Evolutionary conservation across 2,888 invertebrate genomes (phyloP), one percentile per base, ranked within the genome.

Genomic region (Thalpophila matura): DNA sequence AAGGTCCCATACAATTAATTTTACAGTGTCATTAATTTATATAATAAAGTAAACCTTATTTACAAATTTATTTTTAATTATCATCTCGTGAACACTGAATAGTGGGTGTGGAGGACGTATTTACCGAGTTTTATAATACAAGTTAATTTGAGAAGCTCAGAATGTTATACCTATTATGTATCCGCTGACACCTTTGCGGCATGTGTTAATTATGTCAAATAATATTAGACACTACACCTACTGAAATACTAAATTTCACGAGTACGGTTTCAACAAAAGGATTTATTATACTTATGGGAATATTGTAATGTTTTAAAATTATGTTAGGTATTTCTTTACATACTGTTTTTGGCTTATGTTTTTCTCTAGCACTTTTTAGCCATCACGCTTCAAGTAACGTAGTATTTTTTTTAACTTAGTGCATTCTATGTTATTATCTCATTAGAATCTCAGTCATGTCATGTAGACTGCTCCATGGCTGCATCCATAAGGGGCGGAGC

Each of bases 401-500:
- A 29, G 4, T 31, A 14, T 5, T 20, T 6, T 37, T 45, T 49
- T 49, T 38, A 31, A 22, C 12, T 20, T 1, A 26, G 4, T 46
- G 9, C n/a, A 40, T 33, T 1, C 16, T 47, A 31, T 49, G 57
- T 35, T 27, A 31, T 14, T 35, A 18, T 14, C 14, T 42, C 58
- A 78, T 82, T 80, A 68, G 55, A 58, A 74, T 80, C 72, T 77
- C 69, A 76, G 80, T 81, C 84, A 83, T 79, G 77, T 79, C 72
- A 77, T 73, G 49, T 61, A 65, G 74, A 68, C 63, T 71, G 73
- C 69, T 79, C 80, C 75, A 75, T 66, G 73, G 80, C 80, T 57
- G 80, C 81, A 80, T 75, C 81, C 82, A 83, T 83, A 80, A 73
- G 80, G 80, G 86, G 85, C 79, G 83, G 75, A 60, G 73, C 67